phyloP scores from a whole-genome alignment of 2,888 invertebrate species.

The Acanthosepion esculentum region DNA sequence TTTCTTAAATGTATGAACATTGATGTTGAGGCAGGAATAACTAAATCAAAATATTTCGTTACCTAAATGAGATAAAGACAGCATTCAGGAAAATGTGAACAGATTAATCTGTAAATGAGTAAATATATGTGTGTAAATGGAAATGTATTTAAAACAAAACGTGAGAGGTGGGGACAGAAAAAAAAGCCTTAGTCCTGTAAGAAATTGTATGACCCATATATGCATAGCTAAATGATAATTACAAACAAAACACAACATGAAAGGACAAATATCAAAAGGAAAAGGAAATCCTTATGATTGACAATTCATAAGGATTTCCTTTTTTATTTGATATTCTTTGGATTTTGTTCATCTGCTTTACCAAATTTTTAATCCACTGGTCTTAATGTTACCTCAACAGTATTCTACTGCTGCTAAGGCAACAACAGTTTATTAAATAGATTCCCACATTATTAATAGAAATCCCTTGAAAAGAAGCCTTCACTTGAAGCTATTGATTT shows the following conservation, averaged over 20 bases:
- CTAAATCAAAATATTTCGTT: too few species aligned
- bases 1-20: too few species aligned
- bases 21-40: too few species aligned
- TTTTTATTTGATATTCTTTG: too few species aligned
- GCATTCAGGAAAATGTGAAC: neutral
- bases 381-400: neutral
- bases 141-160: neutral
- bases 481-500: slow-evolving; percentile 13
- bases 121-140: neutral
- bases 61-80: too few species aligned
- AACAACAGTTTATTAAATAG: slow-evolving; percentile 20
- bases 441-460: slow-evolving; percentile 21
- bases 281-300: neutral
- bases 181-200: neutral
- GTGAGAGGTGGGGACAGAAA: neutral
- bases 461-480: slow-evolving; percentile 13
- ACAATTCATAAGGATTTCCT: too few species aligned
- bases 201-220: neutral
- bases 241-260: neutral
- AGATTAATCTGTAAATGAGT: neutral
- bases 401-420: neutral
- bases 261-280: neutral
- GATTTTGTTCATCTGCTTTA: neutral
- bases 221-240: too few species aligned
- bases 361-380: neutral